Base-by-base conservation (phyloP, 2,888 invertebrate genomes). In the Bugulina stolonifera region DNA sequence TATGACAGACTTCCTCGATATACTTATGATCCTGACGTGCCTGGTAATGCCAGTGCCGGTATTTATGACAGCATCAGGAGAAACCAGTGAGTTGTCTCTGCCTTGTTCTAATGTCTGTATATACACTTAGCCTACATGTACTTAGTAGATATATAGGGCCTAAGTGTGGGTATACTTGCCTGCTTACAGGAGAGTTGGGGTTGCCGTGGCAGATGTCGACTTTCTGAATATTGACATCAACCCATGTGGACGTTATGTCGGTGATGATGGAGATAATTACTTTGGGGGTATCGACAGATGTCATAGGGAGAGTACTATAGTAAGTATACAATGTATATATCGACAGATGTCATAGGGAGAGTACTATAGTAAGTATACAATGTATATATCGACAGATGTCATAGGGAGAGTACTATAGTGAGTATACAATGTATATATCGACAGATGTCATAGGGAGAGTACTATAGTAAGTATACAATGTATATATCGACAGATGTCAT, bases 181-280 rank as follows among this genome's bases (percentile, higher is more conserved):
- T 52, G 35, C 73, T 74, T 78, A 35, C 77, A 83, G 83, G 71
- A 79, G 81, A 81, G 94, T 95, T 0, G 97, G 93, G 54, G 91
- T 91, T 25, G 89, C 93, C 0, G 94, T 95, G 0, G 88, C 95
- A 84, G 96, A 97, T 88, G 91, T 96, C 89, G 97, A 98, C 82
- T 94, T 93, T 84, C 94, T 97, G 77, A 88, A 95, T 80, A 91
- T 98, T 83, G 97, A 98, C 81, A 94, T 98, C 84, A 98, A 98
- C 86, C 97, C 96, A 80, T 98, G 97, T 87, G 95, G 96, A 0
- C 86, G 87, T 75, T 92, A 94, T 73, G 87, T 90, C 78, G 97
- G 96, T 69, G 97, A 97, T 81, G 90, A 89, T 77, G 90, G 90
- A 43, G 92, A 93, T 0, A 97, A 97, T 86, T 88, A 89, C 81